phyloP scores from a whole-genome alignment of 2,797 vertebrate species.

The Percopsis omiscomaycus region DNA sequence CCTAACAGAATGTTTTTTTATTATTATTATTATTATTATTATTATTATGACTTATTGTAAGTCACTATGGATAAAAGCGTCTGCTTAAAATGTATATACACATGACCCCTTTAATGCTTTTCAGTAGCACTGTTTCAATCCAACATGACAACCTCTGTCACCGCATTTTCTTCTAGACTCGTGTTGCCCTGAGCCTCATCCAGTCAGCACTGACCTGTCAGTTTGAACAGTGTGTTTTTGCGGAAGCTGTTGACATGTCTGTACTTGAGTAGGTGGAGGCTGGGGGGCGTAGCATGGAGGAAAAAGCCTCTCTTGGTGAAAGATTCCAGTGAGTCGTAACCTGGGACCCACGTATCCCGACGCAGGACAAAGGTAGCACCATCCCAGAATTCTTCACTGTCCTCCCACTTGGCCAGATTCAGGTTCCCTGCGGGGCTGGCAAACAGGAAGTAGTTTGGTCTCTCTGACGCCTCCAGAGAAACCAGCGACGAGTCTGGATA shows the following conservation, averaged over 20 bases:
- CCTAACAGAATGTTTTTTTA: no score
- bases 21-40: no score
- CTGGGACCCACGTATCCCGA: slow-evolving; percentile 83
- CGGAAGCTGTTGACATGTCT: slow-evolving; percentile 84
- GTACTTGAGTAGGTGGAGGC: slow-evolving; percentile 82
- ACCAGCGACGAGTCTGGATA: slow-evolving; percentile 84
- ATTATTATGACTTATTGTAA: no score
- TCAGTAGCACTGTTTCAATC: not conserved
- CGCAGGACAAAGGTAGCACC: slow-evolving; percentile 88
- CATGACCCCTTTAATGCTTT: no score
- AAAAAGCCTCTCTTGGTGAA: slow-evolving; percentile 86
- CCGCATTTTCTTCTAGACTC: no score
- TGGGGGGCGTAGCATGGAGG: slow-evolving; percentile 74
- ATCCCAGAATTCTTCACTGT: slow-evolving; percentile 78
- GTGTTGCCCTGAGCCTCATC: not conserved
- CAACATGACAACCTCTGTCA: not conserved
- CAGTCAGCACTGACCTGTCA: slow-evolving; percentile 78
- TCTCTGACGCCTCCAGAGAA: slow-evolving; percentile 88
- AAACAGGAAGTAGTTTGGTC: slow-evolving; percentile 91
- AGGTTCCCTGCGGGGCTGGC: slow-evolving; percentile 76
- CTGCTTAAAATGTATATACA: no score
- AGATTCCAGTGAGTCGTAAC: slow-evolving; percentile 90
- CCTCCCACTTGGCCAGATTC: slow-evolving; percentile 85
- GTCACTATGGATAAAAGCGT: no score
- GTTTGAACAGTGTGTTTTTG: slow-evolving; percentile 84